A percentile compares a stretch with the other conserved stretches of the same genome.
Conservation (phyloP, 2,113 vertebrate species). For the Alethe castanea region DNA sequence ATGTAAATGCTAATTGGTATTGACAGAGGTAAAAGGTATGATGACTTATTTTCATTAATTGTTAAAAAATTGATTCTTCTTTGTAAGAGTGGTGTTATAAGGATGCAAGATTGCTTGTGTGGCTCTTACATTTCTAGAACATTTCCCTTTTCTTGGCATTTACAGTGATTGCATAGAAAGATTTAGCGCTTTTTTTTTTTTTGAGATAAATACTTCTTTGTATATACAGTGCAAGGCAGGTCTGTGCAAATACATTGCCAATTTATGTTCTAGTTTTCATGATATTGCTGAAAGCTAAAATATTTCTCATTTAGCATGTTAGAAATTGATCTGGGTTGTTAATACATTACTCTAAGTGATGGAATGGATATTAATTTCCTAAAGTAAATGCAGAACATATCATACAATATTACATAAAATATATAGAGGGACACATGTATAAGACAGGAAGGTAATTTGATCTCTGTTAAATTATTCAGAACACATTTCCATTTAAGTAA, state of each 20-base stretch:
- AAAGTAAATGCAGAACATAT: constrained; percentile 6
- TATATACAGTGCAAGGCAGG: background rate
- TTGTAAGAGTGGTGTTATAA: background rate
- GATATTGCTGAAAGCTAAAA: background rate
- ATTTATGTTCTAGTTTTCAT: background rate
- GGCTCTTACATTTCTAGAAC: background rate
- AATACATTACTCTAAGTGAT: constrained; percentile 28
- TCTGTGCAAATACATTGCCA: background rate
- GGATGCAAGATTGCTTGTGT: background rate
- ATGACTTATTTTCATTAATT: background rate
- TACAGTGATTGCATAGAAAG: background rate
- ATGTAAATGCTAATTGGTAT: background rate
- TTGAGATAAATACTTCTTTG: background rate
- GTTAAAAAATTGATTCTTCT: background rate
- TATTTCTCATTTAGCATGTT: background rate
- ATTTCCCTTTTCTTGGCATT: background rate
- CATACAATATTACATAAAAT: constrained; percentile 40
- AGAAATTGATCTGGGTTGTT: background rate
- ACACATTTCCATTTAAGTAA: constrained; percentile 44
- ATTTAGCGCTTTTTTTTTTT: background rate
- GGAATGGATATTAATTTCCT: constrained; percentile 17
- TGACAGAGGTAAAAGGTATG: background rate
- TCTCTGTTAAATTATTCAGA: constrained; percentile 53
- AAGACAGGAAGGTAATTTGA: constrained; percentile 36
- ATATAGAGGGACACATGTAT: background rate